phyloP scores from a whole-genome alignment of 2,888 invertebrate genomes.

The Conchocele bisecta region DNA sequence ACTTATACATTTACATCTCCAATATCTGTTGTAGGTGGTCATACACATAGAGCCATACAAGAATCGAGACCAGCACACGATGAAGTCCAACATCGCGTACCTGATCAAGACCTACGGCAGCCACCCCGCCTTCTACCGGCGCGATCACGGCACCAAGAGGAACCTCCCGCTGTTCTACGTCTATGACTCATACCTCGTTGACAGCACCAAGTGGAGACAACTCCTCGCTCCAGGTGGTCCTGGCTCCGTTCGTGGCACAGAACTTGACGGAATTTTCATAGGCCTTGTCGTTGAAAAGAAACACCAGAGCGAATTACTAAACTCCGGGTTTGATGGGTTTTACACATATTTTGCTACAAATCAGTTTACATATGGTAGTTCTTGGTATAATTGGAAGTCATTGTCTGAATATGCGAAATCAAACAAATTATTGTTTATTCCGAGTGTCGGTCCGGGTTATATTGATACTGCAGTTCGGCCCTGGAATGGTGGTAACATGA shows the following conservation, averaged over 20 bases:
- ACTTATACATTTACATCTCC: neutral
- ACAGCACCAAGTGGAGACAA: constrained; percentile 84
- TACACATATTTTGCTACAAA: constrained; percentile 88
- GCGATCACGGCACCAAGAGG: constrained; percentile 55
- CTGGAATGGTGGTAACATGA: constrained; percentile 85
- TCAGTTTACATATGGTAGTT: constrained; percentile 87
- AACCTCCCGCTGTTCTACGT: constrained; percentile 86
- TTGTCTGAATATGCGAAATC: constrained; percentile 66
- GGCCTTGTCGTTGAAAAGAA: constrained; percentile 85
- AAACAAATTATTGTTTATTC: constrained; percentile 84
- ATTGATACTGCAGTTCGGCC: constrained; percentile 87
- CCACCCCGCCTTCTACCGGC: constrained; percentile 85
- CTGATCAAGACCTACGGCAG: constrained; percentile 83
- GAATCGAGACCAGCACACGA: constrained; percentile 70
- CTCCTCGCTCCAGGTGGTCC: constrained; percentile 81
- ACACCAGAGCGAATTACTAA: constrained; percentile 83
- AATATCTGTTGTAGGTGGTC: constrained; percentile 82
- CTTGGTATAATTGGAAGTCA: constrained; percentile 81
- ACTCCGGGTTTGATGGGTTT: constrained; percentile 85
- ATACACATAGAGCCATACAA: constrained; percentile 86
- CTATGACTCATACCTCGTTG: constrained; percentile 86
- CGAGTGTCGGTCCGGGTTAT: constrained; percentile 89
- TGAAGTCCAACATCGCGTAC: constrained; percentile 81
- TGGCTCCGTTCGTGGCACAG: constrained; percentile 84
- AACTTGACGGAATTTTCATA: constrained; percentile 86